Conservation (phyloP, 2,797 vertebrate species). For the Cyprinodon diabolis region DNA sequence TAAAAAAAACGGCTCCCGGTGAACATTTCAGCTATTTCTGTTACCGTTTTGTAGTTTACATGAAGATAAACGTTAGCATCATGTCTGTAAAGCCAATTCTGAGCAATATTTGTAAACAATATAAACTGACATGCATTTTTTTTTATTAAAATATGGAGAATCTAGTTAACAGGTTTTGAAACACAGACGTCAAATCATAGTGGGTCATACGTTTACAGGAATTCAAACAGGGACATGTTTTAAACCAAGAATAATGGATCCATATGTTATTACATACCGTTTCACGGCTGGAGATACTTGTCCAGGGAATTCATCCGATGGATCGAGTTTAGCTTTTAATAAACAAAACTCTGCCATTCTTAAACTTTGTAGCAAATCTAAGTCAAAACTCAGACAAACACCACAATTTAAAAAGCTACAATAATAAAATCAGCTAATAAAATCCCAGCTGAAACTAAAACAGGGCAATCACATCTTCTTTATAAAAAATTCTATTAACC, state of each 20-base stretch:
- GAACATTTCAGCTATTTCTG: conserved; percentile 17
- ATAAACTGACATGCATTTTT: conserved; percentile 12
- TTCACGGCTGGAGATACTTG: conserved; percentile 44
- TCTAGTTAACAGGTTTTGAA: conserved; percentile 24
- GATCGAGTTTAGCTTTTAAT: conserved; percentile 22
- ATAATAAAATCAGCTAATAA: not conserved
- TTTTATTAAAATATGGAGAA: conserved; percentile 25
- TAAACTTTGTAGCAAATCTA: not conserved
- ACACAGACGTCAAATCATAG: conserved; percentile 30
- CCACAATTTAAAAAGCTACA: not conserved
- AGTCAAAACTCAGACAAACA: not conserved
- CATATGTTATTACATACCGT: conserved; percentile 5
- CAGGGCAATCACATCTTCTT: not conserved
- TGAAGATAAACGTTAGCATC: conserved; percentile 5
- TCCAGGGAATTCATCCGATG: conserved; percentile 34
- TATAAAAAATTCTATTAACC: not conserved
- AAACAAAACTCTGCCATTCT: conserved; percentile 19
- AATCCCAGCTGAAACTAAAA: not conserved
- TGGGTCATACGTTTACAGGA: conserved; percentile 19
- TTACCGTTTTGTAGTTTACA: conserved; percentile 1
- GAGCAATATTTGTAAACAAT: conserved; percentile 5
- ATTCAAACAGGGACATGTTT: conserved; percentile 22
- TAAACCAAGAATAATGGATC: conserved; percentile 30
- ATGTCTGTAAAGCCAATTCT: conserved; percentile 18
- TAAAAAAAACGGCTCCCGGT: conserved; percentile 28